Evolutionary conservation across 2,113 vertebrate species (phyloP), one percentile per base, ranked within the genome.

Genomic region (Sinocyclocheilus anshuiensis): DNA sequence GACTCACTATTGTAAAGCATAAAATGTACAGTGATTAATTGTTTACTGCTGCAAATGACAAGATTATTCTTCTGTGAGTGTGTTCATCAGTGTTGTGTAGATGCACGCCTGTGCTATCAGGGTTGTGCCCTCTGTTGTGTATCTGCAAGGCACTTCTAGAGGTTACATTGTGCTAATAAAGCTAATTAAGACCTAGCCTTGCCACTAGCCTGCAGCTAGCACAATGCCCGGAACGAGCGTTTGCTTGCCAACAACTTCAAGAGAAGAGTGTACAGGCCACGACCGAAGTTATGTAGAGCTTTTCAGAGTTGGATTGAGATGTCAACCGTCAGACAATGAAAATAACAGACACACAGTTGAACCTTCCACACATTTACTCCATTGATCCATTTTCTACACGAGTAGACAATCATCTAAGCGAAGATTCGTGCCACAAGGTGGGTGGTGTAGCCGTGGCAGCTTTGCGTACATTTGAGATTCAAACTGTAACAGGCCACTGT

Each of bases 151-250:
- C 74, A 61, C 22, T 29, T 79, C 75, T 53, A 48, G 55, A 88
- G 80, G 55, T 33, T 59, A 29, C 45, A 33, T 53, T 81, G 50
- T 20, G n/a, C 71, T 24, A 42, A 29, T 29, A 29, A 29, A 80
- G 71, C 71, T 87, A 87, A 87, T 89, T 89, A 85, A 82, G 77
- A 82, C n/a, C 29, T 84, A 15, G n/a, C 77, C 61, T 65, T 59
- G 57, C 15, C 76, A n/a, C 36, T 9, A 20, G 57, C 71, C 33
- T 33, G 26, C 33, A 65, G 82, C 53, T 78, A 42, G 29, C 22
- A 65, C 50, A 67, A 1, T 2, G 12, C 33, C 61, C 13, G 1
- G 6, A 48, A 20, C 13, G 10, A 48, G 39, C 76, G 22, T 61
- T 22, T 50, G 59, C 61, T 55, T 36, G 69, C 63, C 71, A 74